phyloP scores from a whole-genome alignment of 2,797 vertebrate species.

The Phataginus tricuspis region DNA sequence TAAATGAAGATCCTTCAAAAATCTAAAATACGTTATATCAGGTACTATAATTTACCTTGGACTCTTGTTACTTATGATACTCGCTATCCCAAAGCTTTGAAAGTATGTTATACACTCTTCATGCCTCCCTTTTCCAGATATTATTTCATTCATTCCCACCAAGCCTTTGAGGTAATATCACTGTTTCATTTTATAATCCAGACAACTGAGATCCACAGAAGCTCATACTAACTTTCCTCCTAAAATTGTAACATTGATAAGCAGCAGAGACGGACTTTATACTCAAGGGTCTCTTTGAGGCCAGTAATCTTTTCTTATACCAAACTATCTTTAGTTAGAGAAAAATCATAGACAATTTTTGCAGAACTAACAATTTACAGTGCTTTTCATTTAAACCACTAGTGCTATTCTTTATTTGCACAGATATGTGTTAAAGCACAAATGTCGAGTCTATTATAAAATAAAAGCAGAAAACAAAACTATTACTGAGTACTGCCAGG shows the following conservation, averaged over 20 bases:
- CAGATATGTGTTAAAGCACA: neutral
- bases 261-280: neutral
- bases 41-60: neutral
- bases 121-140: neutral
- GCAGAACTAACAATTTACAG: neutral
- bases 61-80: neutral
- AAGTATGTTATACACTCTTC: neutral
- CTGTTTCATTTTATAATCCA: neutral
- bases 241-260: neutral
- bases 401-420: neutral
- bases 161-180: neutral
- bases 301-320: neutral
- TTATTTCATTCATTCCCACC: neutral
- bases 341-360: neutral
- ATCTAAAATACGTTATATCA: neutral
- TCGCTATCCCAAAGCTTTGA: neutral
- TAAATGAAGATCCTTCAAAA: slow-evolving; percentile 33
- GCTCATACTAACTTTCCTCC: neutral
- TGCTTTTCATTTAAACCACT: neutral
- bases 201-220: neutral
- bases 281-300: neutral
- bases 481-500: neutral
- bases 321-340: neutral
- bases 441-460: neutral
- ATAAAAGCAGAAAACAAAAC: neutral